These are phyloP conservation scores for Pomacea canaliculata DNA, from an alignment of 2,888 invertebrate species.

Conservation along the genomic window DNA sequence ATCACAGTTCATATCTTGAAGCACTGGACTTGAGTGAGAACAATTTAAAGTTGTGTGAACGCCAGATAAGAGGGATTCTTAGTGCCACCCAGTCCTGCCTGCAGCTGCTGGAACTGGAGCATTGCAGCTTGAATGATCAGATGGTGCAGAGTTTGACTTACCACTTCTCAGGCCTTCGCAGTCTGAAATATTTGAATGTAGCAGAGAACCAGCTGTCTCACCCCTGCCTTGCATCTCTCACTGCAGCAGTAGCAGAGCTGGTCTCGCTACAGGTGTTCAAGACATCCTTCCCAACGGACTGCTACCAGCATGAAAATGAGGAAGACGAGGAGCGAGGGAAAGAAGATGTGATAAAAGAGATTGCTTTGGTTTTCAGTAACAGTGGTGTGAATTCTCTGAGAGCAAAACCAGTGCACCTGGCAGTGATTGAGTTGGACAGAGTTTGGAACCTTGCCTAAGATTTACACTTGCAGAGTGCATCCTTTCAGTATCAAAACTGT, in stretches of 20 bases:
- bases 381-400: slow-evolving; percentile 3
- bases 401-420: slow-evolving; percentile 10
- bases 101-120: slow-evolving; percentile 58
- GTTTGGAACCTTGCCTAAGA: background rate
- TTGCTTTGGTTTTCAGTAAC: slow-evolving; percentile 9
- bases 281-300: slow-evolving; percentile 40
- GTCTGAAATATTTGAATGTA: slow-evolving; percentile 55
- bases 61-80: slow-evolving; percentile 41
- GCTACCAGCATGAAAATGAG: slow-evolving; percentile 35
- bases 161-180: slow-evolving; percentile 38
- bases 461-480: too few species aligned
- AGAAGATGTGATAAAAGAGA: slow-evolving; percentile 2
- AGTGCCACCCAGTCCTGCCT: slow-evolving; percentile 36
- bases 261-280: slow-evolving; percentile 32
- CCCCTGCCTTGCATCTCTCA: slow-evolving; percentile 31
- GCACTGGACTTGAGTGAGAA: slow-evolving; percentile 65
- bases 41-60: slow-evolving; percentile 33
- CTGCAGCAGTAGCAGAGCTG: slow-evolving; percentile 36
- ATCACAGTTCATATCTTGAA: slow-evolving; percentile 46
- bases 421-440: slow-evolving; percentile 19
- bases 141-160: slow-evolving; percentile 37
- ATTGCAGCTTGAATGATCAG: slow-evolving; percentile 45
- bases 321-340: slow-evolving; percentile 28
- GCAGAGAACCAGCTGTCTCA: slow-evolving; percentile 42
- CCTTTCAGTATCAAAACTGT: too few species aligned